Evolutionary conservation across 2,888 invertebrate genomes (phyloP), one percentile per base, ranked within the genome.

Genomic region (Volucella bombylans): DNA sequence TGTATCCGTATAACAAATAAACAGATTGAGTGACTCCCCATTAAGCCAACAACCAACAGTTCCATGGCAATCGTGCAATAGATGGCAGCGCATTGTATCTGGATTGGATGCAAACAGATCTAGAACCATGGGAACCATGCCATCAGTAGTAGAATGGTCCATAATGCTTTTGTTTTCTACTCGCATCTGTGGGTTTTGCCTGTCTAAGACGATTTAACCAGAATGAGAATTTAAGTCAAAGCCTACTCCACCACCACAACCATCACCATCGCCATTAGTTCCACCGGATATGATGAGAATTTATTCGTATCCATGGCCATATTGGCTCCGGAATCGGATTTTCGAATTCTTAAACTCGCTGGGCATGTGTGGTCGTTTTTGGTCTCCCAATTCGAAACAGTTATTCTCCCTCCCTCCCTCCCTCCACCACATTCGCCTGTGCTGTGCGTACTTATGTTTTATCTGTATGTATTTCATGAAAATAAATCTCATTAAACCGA

Each of bases 81-180:
- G 59, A 71, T 62, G 31, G 31, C 31, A 31, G 31, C 6, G 31
- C 31, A 55, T 38, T 38, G 54, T 50, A 68, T 68, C 68, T 62
- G 55, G 78, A 74, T 64, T 61, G 61, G 73, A 83, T 72, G 61
- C 52, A 64, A 43, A 45, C n/a, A 64, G 43, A 73, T 82, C 69
- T 64, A 50, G 78, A 79, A 49, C 57, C 64, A 73, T 82, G 82
- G 59, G 82, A 83, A 79, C 79, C 43, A 77, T 83, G 69, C 69
- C 78, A 65, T 31, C 43, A n/a, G 23, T 50, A 50, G 41, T 12
- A 18, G 50, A 45, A 9, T 14, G 18, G 18, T 72, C 61, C 43
- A 50, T 43, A 61, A 52, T 31, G 45, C 61, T 43, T 62, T 62
- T 72, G 62, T 72, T 61, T 52, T 72, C 8, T n/a, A 38, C 55